phyloP scores from a whole-genome alignment of 2,797 vertebrate species.

The Hippopotamyrus pictus region DNA sequence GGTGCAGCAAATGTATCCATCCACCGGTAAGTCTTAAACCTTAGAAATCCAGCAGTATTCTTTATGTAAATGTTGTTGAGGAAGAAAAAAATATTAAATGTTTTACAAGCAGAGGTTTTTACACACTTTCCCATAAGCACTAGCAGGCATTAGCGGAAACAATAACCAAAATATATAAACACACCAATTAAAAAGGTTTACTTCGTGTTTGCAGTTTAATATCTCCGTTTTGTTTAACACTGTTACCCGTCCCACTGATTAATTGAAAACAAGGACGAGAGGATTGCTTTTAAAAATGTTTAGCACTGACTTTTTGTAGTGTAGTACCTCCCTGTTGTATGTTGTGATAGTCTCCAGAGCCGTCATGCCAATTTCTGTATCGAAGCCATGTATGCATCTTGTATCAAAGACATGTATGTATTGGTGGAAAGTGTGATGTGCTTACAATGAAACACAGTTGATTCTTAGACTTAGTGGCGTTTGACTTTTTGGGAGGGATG shows the following conservation, averaged over 20 bases:
- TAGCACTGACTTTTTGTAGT: not conserved
- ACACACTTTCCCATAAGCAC: not conserved
- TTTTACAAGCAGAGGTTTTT: not conserved
- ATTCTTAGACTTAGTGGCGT: not conserved
- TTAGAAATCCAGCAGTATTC: not conserved
- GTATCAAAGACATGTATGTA: not conserved
- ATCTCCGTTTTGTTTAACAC: not conserved
- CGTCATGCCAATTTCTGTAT: not conserved
- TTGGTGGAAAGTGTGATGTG: not conserved
- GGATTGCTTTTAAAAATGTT: not conserved
- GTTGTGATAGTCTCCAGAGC: not conserved
- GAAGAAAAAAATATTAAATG: not conserved
- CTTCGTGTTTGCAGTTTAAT: not conserved
- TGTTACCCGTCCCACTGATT: not conserved
- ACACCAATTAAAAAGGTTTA: not conserved
- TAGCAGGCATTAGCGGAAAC: not conserved
- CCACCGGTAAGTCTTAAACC: slow-evolving; percentile 68
- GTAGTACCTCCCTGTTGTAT: not conserved
- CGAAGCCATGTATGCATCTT: not conserved
- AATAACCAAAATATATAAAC: not conserved
- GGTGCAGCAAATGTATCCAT: slow-evolving; percentile 59
- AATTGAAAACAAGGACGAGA: not conserved
- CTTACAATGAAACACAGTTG: not conserved
- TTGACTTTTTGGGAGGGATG: not conserved
- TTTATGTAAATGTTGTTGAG: not conserved